Conservation (phyloP, 2,888 invertebrate species). For the Prosopocoilus inquinatus region DNA sequence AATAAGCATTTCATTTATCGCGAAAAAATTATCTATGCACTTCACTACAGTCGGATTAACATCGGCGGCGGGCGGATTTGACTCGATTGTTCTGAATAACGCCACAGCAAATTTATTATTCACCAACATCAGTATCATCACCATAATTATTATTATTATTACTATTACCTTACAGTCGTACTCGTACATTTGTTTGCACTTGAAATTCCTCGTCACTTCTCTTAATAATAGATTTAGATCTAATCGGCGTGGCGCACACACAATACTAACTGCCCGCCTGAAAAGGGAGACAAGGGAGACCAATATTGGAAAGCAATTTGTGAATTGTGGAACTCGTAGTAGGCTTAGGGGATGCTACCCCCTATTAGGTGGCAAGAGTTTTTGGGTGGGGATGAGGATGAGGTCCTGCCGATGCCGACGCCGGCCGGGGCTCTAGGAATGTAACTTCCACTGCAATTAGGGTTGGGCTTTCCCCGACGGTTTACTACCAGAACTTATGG, state of each 20-base stretch:
- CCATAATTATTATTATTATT: no score
- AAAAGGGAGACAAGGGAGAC: constrained; percentile 36
- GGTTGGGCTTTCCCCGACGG: constrained; percentile 15
- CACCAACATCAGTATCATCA: no score
- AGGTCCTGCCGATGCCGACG: constrained; percentile 11
- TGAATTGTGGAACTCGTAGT: constrained; percentile 48
- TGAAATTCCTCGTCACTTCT: no score
- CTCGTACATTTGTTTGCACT: no score
- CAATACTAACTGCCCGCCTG: constrained; percentile 26
- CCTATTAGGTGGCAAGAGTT: constrained; percentile 37
- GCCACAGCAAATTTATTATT: no score
- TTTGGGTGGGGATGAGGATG: constrained; percentile 27
- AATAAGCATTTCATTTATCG: no score
- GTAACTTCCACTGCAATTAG: constrained; percentile 18
- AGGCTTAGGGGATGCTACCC: constrained; percentile 41
- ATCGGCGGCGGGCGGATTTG: no score
- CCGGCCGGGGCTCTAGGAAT: constrained; percentile 9
- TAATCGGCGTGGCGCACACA: constrained; percentile 19
- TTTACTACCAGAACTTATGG: background rate
- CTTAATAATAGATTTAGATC: no score
- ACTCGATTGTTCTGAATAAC: no score
- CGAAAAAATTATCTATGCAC: no score
- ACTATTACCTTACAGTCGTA: no score
- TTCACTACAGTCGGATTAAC: no score
- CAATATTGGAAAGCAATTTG: constrained; percentile 50